These are phyloP conservation scores for Ips nitidus DNA, from an alignment of 1,140 invertebrate genomes.

Conservation along the genomic window DNA sequence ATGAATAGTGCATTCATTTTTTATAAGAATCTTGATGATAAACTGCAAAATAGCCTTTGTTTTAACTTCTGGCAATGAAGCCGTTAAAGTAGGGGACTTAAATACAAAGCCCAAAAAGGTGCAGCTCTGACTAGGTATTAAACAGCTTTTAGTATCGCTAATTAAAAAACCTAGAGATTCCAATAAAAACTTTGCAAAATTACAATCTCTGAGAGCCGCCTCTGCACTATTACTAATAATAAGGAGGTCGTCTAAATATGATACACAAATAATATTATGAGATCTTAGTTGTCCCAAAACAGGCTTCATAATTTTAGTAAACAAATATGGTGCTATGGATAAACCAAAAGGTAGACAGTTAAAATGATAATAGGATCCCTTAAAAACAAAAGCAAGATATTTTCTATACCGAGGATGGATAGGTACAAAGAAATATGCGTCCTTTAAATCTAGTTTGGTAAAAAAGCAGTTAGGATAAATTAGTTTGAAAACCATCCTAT, in stretches of 20 bases:
- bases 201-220: not conserved
- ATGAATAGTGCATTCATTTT: constrained; percentile 2
- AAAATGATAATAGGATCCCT: constrained; percentile 39
- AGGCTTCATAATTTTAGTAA: constrained; percentile 35
- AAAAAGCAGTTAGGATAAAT: constrained; percentile 37
- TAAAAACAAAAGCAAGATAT: constrained; percentile 38
- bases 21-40: not conserved
- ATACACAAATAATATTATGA: constrained; percentile 13
- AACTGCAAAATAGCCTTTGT: not conserved
- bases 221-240: constrained; percentile 7
- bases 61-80: constrained; percentile 11
- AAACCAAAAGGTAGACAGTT: constrained; percentile 31
- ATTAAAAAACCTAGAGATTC: constrained; percentile 11
- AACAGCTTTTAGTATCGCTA: constrained; percentile 5
- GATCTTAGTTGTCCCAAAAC: constrained; percentile 21
- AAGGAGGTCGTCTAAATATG: constrained; percentile 34
- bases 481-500: constrained; percentile 19
- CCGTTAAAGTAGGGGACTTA: constrained; percentile 3
- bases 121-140: not conserved
- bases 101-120: constrained; percentile 17
- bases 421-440: constrained; percentile 40
- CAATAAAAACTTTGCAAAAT: not conserved
- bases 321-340: constrained; percentile 35
- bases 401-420: constrained; percentile 23
- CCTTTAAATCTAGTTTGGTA: constrained; percentile 42